Evolutionary conservation across 1,140 invertebrate genomes (phyloP), one percentile per base, ranked within the genome.

Genomic region (Drosophila teissieri): DNA sequence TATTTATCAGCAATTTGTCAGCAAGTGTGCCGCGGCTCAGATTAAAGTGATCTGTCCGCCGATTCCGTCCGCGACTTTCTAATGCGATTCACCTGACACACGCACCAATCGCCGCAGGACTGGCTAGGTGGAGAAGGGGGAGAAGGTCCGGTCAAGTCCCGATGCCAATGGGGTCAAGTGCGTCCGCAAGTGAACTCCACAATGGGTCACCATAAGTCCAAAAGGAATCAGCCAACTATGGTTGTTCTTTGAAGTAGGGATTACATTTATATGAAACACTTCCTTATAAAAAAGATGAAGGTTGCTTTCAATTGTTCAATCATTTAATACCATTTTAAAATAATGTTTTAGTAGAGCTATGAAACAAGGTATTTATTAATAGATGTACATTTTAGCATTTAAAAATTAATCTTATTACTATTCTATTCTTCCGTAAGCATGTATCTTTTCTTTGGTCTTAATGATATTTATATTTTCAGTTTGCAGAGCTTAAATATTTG

Each of bases 1-100:
- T 89, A 88, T 88, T 89, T 88, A 89, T 84, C 84, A 89, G 84
- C 84, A 88, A 88, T 88, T 88, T 88, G 84, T 88, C 85, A 88
- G 83, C 60, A 75, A 86, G 79, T 84, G 80, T 85, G 84, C 80
- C 56, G 83, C 83, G 79, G 84, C 84, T 77, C 72, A 89, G 84
- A 88, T 89, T 88, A 89, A 89, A 89, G 85, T 84, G 19, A 39
- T 14, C 37, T 22, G 58, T 36, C 45, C 57, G 15, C 4, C 55
- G 58, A 49, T 54, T 37, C 57, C 55, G 46, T 54, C 45, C 61
- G 24, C 31, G 73, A 83, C 84, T 88, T 88, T 88, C 84, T 88
- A 88, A 88, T 88, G 60, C 68, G 58, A 88, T 89, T 65, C 64
- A 83, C 56, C 64, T 72, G 79, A 80, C 79, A 67, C 78, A 85